Evolutionary conservation across 2,888 invertebrate species (phyloP).

Genomic region (Ochlodes sylvanus): DNA sequence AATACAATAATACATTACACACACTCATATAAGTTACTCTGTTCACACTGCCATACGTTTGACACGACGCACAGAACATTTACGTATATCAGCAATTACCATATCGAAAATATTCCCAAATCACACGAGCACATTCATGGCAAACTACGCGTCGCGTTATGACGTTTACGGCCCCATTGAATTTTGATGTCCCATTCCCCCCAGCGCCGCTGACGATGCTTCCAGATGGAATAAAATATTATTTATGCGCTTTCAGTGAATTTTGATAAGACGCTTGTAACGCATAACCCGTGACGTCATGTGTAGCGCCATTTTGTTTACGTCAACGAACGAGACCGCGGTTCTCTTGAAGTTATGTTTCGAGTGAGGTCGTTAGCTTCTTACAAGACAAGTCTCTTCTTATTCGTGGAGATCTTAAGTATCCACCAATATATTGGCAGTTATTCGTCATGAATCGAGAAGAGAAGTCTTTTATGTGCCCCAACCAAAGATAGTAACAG

Average conservation of each 20-base stretch:
- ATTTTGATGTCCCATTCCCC: constrained; percentile 53
- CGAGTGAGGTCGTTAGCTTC: too few relatives aligned
- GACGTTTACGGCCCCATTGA: constrained; percentile 51
- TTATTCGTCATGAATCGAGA: too few relatives aligned
- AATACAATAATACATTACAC: too few relatives aligned
- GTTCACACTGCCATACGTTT: too few relatives aligned
- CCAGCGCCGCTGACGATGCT: constrained; percentile 10
- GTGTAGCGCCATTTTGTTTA: neutral
- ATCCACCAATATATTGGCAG: neutral
- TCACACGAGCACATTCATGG: neutral
- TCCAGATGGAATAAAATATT: constrained; percentile 41
- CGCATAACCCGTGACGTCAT: constrained; percentile 15
- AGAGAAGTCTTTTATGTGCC: too few relatives aligned
- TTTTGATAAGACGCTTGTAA: constrained; percentile 27
- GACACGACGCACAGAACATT: too few relatives aligned
- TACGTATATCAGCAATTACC: too few relatives aligned
- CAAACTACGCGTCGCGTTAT: constrained; percentile 1
- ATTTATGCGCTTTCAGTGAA: constrained; percentile 24
- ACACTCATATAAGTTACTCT: too few relatives aligned
- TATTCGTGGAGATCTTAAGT: neutral
- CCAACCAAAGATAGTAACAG: too few relatives aligned
- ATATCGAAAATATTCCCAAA: neutral
- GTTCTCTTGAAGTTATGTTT: too few relatives aligned
- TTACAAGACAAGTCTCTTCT: neutral
- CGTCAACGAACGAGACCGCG: neutral